Conservation (phyloP, 1,140 invertebrate genomes). For the Galleria mellonella region DNA sequence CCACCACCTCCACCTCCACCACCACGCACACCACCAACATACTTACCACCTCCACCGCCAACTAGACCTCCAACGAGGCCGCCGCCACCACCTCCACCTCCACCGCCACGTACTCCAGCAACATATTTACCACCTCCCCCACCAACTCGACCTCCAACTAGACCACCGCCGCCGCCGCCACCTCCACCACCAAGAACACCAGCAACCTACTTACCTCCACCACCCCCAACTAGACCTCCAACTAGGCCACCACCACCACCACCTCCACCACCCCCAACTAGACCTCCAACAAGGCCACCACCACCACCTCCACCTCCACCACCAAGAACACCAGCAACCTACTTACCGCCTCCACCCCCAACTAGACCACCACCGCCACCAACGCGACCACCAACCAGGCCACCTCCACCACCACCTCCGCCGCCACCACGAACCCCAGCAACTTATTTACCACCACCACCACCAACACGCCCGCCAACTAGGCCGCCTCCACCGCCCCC, state of each 20-base stretch:
- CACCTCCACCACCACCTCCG: slow-evolving; percentile 4
- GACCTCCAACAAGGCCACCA: neutral
- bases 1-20: slow-evolving; percentile 10
- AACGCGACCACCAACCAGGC: neutral
- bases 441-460: slow-evolving; percentile 30
- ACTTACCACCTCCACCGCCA: slow-evolving; percentile 8
- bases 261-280: slow-evolving; percentile 11
- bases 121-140: slow-evolving; percentile 16
- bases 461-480: slow-evolving; percentile 53
- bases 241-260: slow-evolving; percentile 11
- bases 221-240: slow-evolving; percentile 10
- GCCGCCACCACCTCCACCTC: slow-evolving; percentile 6
- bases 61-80: neutral
- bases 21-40: neutral
- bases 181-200: slow-evolving; percentile 5
- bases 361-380: slow-evolving; percentile 8
- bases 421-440: slow-evolving; percentile 11
- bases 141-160: slow-evolving; percentile 6
- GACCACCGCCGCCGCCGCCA: neutral
- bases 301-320: neutral
- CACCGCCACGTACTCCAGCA: slow-evolving; percentile 12
- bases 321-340: slow-evolving; percentile 7
- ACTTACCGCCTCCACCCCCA: slow-evolving; percentile 10
- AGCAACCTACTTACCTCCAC: slow-evolving; percentile 20
- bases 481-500: slow-evolving; percentile 7